Evolutionary conservation across 2,113 vertebrate genomes (phyloP).

Genomic region (Camelus bactrianus): DNA sequence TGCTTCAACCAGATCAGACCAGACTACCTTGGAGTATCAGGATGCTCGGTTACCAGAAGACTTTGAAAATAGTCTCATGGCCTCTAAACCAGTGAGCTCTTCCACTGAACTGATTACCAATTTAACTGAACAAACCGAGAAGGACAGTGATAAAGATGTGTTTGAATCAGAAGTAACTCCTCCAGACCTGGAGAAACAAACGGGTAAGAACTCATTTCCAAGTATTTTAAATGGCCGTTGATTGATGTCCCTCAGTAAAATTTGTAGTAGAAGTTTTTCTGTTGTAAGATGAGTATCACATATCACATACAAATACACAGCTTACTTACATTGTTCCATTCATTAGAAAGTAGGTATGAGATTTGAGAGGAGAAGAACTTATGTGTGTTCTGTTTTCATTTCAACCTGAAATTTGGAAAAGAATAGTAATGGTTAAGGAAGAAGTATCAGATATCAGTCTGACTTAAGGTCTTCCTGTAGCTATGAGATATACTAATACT

Average conservation of each 20-base stretch:
- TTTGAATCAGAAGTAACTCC: constrained; percentile 28
- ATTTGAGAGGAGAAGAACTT: background rate
- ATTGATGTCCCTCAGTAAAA: background rate
- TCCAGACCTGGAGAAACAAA: constrained; percentile 49
- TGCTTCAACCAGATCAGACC: constrained; percentile 87
- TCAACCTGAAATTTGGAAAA: constrained; percentile 21
- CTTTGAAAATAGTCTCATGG: constrained; percentile 81
- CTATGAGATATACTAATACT: background rate
- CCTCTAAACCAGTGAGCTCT: constrained; percentile 73
- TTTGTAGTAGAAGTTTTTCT: background rate
- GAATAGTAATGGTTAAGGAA: background rate
- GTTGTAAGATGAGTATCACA: background rate
- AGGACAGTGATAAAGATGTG: constrained; percentile 46
- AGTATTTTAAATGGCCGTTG: background rate
- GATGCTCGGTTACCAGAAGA: constrained; percentile 89
- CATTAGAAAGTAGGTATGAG: background rate
- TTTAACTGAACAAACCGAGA: constrained; percentile 47
- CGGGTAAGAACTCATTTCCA: constrained; percentile 77
- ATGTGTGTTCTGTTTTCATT: background rate
- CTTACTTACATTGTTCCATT: background rate
- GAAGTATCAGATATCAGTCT: background rate
- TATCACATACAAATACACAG: background rate
- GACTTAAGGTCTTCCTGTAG: background rate
- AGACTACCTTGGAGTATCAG: constrained; percentile 92
- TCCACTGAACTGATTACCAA: constrained; percentile 47